Base-by-base conservation (phyloP, 2,888 invertebrate species). In the Ennomos fuscantarius region DNA sequence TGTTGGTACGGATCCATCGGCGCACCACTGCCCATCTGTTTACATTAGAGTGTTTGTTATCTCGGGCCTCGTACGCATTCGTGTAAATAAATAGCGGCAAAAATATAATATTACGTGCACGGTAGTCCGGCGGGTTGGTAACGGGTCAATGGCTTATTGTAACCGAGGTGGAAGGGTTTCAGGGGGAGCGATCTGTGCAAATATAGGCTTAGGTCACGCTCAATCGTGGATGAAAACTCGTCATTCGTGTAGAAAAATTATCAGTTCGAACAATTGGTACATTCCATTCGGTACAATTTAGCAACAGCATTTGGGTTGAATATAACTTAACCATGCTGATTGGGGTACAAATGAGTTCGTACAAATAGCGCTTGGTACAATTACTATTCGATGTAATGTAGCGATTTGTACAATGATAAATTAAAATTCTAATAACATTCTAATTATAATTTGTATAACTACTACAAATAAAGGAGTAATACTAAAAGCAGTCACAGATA, bases 41-140 rank as follows among this genome's bases (percentile, higher is more conserved):
- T 85, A 83, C 72, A 63, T 73, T 71, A 71, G 68, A 69, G 74
- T 70, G 74, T 77, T 77, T 76, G 76, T 77, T 79, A 74, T 72
- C 68, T 47, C 45, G 53, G 48, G 55, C 61, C 37, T 32, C 59
- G 54, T 53, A 63, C 59, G 58, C 61, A 59, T 34, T 47, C 36
- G 50, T 65, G 63, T 65, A 61, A 65, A 56, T 54, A 56, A 51
- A 60, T 52, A 62, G 55, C 41, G 41, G 61, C 63, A 36, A 63
- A 63, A 61, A 62, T 66, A 64, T 41, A 40, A 53, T 41, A 47
- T 57, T 59, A 43, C 55, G 53, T 49, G 47, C 41, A 15, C 55
- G 49, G 47, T 58, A 39, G 48, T 41, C 44, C 47, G 54, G 53
- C 37, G 45, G 24, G 40, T 47, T 37, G 39, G 52, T 51, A 61